Evolutionary conservation across 1,140 invertebrate genomes (phyloP), one percentile per base, ranked within the genome.

Genomic region (Pomacea maculata): DNA sequence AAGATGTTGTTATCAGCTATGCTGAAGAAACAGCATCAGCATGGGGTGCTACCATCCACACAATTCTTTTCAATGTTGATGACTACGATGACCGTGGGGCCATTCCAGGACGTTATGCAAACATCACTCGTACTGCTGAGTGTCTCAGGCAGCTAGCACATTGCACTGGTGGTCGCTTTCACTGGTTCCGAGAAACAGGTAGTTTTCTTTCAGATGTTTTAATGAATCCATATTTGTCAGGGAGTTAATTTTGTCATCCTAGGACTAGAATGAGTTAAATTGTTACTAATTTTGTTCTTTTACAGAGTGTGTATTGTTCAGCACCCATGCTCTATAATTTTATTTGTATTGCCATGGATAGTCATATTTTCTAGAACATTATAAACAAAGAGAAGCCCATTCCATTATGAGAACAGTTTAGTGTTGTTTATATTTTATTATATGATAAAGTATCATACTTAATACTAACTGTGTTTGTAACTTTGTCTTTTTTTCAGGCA

Each of bases 101-200:
- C 65, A 91, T 92, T 57, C 91, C 91, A 75, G 88, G 91, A 67
- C 86, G 91, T 68, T 92, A 91, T 80, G 90, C 91, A 68, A 92
- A 91, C 85, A 91, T 91, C 82, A 91, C 90, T 3, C 86, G 88
- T 65, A 92, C 91, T 25, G 88, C 90, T 1, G 90, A 92, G 78
- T 87, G 87, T 75, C 83, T 91, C 34, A 82, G 90, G 25, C 89
- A 88, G 63, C 84, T 92, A 86, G 89, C 91, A n/a, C 91, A 91
- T 80, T 85, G 86, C 77, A 87, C 86, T 82, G 85, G 84, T 12
- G 91, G 91, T 17, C 83, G 91, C 61, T 92, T 92, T 80, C 90
- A 91, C 83, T 92, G 91, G 91, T 91, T 92, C 78, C 87, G 91
- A 83, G 91, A 92, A 83, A 91, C 90, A 82, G 91, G 91, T 91